Percentiles rank a stretch among this genome's conserved stretches.
Evolutionary conservation across 1,140 invertebrate genomes (phyloP).

Genomic region (Drosophila yakuba): DNA sequence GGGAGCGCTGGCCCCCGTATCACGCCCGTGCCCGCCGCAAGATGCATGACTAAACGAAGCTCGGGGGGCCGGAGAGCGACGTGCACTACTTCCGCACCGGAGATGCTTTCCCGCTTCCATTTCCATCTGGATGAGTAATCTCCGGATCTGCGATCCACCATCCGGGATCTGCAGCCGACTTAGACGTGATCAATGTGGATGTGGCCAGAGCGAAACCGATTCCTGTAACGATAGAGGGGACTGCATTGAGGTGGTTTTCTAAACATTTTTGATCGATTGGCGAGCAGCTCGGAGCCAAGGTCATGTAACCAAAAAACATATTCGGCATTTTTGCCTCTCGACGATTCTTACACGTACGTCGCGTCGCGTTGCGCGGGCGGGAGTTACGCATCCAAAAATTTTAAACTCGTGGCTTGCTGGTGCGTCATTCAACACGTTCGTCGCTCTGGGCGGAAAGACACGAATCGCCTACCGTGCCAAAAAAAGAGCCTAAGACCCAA

Average conservation of each 20-base stretch:
- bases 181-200: slow-evolving; percentile 29
- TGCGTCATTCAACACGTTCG: slow-evolving; percentile 62
- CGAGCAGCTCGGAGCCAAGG: neutral
- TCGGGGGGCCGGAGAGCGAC: slow-evolving; percentile 9
- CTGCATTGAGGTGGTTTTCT: too few relatives aligned
- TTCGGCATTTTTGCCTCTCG: slow-evolving; percentile 1
- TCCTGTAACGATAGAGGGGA: slow-evolving; percentile 9
- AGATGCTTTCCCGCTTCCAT: slow-evolving; percentile 14
- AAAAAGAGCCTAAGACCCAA: slow-evolving; percentile 22
- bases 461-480: slow-evolving; percentile 30
- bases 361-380: neutral
- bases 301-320: slow-evolving; percentile 15
- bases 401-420: slow-evolving; percentile 4
- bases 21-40: slow-evolving; percentile 12
- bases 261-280: slow-evolving; percentile 5
- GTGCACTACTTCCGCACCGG: slow-evolving; percentile 30
- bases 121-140: slow-evolving; percentile 26
- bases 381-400: slow-evolving; percentile 38
- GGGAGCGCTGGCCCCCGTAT: neutral
- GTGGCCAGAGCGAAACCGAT: neutral
- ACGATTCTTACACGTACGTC: slow-evolving; percentile 36
- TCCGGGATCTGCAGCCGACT: neutral
- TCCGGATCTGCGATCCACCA: slow-evolving; percentile 12
- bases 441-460: slow-evolving; percentile 34
- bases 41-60: slow-evolving; percentile 41